Base-by-base conservation (phyloP, 2,797 vertebrate genomes). In the Chiroxiphia lanceolata region DNA sequence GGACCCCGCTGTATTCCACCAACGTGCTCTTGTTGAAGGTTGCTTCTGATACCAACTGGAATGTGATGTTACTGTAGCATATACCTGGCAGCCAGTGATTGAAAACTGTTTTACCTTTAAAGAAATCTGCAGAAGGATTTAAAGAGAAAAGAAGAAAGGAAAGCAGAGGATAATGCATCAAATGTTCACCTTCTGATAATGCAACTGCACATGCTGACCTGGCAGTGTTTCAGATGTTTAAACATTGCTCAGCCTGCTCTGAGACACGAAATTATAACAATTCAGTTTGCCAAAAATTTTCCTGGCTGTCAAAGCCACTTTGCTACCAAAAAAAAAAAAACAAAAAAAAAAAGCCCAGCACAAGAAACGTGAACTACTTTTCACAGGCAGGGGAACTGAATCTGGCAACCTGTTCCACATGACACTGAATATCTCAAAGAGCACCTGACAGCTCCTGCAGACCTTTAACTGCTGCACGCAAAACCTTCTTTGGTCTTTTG, bases 81-180 rank as follows among this genome's bases (percentile, higher is more conserved):
- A 98, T 97, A 25, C 99, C 99, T 1, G 99, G 98, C 29, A 99
- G 94, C 99, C 99, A 99, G 97, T 99, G 99, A 81, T 99, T 99
- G 96, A 99, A 99, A 91, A 99, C 98, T 0, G 99, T 99, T 96
- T 99, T 99, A 72, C 99, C 99, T 79, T 98, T 98, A 92, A 98
- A 98, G 96, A 99, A 99, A 97, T 99, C 99, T 99, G 96, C 9
- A 82, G n/a, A 59, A 90, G 56, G 65, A 54, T 94, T 90, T 94
- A 70, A 83, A 74, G 71, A 80, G 36, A 74, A 90, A 79, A 71
- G 36, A 93, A 89, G 34, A 90, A 94, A 86, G 27, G 15, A 77
- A 82, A 45, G 72, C 87, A 75, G 25, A 16, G 7, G 8, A 67
- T 72, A 84, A 87, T 10, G 29, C 22, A 83, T 87, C 47, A 89